These are phyloP conservation scores for Epinotia demarniana DNA, from an alignment of 2,888 invertebrate species.

Conservation along the genomic window DNA sequence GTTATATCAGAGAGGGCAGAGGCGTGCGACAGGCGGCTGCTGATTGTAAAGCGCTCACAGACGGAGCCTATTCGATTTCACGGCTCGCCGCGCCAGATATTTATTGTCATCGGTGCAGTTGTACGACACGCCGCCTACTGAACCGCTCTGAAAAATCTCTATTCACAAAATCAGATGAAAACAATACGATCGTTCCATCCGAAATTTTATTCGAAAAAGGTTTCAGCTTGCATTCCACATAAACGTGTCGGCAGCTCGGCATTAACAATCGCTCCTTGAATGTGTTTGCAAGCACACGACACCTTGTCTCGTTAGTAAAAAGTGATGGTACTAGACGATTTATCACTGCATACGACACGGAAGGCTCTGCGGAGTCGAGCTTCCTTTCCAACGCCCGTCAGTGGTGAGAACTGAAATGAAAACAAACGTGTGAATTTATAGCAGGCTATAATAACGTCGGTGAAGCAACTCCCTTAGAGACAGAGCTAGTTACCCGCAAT, in stretches of 20 bases:
- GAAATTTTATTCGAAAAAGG: constrained; percentile 63
- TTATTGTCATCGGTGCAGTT: constrained; percentile 85
- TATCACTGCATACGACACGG: constrained; percentile 78
- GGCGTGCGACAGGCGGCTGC: constrained; percentile 78
- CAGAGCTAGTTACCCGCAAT: constrained; percentile 49
- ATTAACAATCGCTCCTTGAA: constrained; percentile 74
- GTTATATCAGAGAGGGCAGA: constrained; percentile 68
- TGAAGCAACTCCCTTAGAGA: constrained; percentile 36
- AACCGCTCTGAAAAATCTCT: constrained; percentile 82
- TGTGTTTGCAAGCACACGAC: constrained; percentile 73
- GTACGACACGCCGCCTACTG: constrained; percentile 83
- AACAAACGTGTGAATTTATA: constrained; percentile 61
- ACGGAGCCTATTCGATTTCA: constrained; percentile 85
- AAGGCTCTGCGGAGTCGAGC: constrained; percentile 62
- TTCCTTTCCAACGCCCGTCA: constrained; percentile 68
- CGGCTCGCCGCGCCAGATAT: constrained; percentile 83
- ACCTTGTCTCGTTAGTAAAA: constrained; percentile 83
- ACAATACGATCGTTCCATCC: constrained; percentile 68
- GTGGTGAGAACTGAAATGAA: constrained; percentile 63
- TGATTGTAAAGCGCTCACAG: constrained; percentile 84
- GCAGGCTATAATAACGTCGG: constrained; percentile 46
- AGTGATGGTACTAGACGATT: constrained; percentile 77
- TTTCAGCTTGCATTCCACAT: constrained; percentile 49
- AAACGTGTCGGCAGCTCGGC: constrained; percentile 55
- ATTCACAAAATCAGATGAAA: constrained; percentile 78